phyloP scores from a whole-genome alignment of 1,140 invertebrate genomes.

The Hesperophylax magnus region DNA sequence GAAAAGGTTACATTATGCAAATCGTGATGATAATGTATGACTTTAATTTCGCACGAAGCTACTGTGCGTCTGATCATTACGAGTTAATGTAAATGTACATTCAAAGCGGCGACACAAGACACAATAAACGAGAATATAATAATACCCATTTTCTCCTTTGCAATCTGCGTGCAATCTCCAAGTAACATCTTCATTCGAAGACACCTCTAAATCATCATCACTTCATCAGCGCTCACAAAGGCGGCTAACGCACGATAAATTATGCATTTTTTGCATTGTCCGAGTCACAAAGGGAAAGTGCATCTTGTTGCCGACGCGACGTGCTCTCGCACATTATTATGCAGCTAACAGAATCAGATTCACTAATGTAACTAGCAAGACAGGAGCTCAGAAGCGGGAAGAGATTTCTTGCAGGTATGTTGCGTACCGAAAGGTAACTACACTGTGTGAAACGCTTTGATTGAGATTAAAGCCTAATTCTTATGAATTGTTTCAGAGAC shows the following conservation, averaged over 20 bases:
- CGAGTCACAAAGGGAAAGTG: conserved; percentile 10
- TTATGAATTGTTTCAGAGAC: too few relatives aligned
- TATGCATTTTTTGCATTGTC: conserved; percentile 24
- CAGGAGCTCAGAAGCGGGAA: neutral
- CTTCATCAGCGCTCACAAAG: conserved; percentile 11
- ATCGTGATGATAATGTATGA: too few relatives aligned
- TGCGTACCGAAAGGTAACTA: too few relatives aligned
- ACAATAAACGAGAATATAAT: neutral
- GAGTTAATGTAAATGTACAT: neutral
- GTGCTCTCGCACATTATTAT: conserved; percentile 17
- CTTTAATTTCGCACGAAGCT: neutral
- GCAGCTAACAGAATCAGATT: neutral
- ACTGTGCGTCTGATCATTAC: neutral
- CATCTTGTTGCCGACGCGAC: neutral
- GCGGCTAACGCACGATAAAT: conserved; percentile 1
- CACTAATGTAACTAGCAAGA: neutral
- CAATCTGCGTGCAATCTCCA: conserved; percentile 10
- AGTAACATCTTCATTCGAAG: conserved; percentile 17
- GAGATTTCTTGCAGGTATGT: too few relatives aligned
- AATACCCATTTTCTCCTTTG: conserved; percentile 7
- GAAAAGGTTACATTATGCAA: too few relatives aligned
- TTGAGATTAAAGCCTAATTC: too few relatives aligned
- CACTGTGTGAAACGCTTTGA: too few relatives aligned
- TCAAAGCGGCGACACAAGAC: conserved; percentile 3
- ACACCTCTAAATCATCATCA: conserved; percentile 31